These are phyloP conservation scores for Calcarius lapponicus DNA, from an alignment of 2,797 vertebrate genomes.

Conservation along the genomic window DNA sequence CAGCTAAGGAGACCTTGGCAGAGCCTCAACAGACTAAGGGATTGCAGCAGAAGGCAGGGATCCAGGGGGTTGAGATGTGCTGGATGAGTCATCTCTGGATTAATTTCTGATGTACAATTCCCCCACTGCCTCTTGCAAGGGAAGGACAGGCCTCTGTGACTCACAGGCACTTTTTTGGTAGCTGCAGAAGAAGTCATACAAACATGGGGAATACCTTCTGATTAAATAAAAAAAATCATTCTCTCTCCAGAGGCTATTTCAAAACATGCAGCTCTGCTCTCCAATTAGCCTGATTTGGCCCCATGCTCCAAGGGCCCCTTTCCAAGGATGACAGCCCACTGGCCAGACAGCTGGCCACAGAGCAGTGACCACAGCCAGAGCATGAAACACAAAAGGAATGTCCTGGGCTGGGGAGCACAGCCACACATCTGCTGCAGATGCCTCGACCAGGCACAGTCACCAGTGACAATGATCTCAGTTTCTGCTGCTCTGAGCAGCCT, in stretches of 20 bases:
- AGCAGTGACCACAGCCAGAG: not conserved
- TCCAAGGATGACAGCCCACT: conserved; percentile 6
- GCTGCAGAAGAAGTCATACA: not conserved
- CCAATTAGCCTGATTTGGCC: not conserved
- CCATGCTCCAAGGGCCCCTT: not conserved
- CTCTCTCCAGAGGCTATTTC: not conserved
- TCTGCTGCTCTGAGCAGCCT: not conserved
- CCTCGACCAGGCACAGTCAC: not conserved
- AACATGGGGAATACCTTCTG: not conserved
- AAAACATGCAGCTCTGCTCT: not conserved
- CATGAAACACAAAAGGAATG: conserved; percentile 28
- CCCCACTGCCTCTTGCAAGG: not conserved
- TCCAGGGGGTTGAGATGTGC: not conserved
- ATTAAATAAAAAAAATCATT: not conserved
- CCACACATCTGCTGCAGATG: not conserved
- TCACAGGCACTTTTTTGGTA: not conserved
- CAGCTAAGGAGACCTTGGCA: not conserved
- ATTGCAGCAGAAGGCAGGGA: not conserved
- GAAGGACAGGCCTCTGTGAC: not conserved
- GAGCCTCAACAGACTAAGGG: not conserved
- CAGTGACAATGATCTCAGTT: accelerated
- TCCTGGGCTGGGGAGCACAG: not conserved
- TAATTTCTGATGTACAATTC: not conserved
- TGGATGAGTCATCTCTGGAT: not conserved
- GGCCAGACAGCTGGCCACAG: not conserved